Base-by-base conservation (phyloP, 2,888 invertebrate genomes). In the Lepidocyrtoides sp. region DNA sequence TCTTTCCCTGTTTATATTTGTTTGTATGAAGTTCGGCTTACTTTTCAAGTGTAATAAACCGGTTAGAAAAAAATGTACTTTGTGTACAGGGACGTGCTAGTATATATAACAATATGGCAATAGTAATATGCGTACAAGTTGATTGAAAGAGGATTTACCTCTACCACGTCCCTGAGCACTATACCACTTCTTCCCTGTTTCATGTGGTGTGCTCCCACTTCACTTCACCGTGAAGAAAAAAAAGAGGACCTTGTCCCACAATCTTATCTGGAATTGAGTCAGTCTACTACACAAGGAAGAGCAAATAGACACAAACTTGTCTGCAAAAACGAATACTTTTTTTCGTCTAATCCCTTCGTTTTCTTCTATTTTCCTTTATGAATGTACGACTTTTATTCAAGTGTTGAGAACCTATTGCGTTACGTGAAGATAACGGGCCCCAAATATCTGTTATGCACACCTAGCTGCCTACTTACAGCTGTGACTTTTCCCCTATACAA, bases 61-160 rank as follows among this genome's bases (percentile, higher is more conserved):
- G 8, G 75, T 48, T 75, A 75, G 23, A 17, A 14, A 75, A 69
- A 75, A 75, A 75, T 72, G 17, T 26, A 23, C 54, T 54, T 54
- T 17, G 17, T 48, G 44, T 48, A 10, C 10, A 48, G 12, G 14
- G 44, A 12, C 12, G 17, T 17, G 4, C 2, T 54, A 54, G 12
- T 41, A n/a, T 44, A 44, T 23, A 17, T 26, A 17, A 26, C 63
- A 23, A 23, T 29, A 26, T 48, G 48, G 1, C 2, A 48, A 41
- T 63, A 23, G 75, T 14, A 44, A 5, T 41, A 75, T 66, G 8
- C 41, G 51, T 29, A 14, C 20, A 85, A 81, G 60, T 88, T 88
- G 88, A 88, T 88, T 88, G 88, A 81, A 88, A 60, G 81, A 87
- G 88, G 88, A 88, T 88, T 81, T 81, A 69, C 8, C 48, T 32